phyloP scores from a whole-genome alignment of 2,888 invertebrate species.

The Drosophila quinaria region DNA sequence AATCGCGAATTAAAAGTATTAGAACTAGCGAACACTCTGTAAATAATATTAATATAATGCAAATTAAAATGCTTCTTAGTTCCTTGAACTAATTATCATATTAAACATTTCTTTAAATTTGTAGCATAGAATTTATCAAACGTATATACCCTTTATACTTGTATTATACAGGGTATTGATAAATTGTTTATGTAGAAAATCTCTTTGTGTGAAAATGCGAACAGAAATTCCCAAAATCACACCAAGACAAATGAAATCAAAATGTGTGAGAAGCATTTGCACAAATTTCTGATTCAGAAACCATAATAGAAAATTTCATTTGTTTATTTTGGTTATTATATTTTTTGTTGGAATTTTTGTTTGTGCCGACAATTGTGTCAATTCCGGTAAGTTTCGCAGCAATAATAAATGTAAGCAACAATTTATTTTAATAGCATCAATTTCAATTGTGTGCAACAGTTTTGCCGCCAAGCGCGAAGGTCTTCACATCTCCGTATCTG shows the following conservation, averaged over 20 bases:
- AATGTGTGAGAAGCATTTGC: conserved; percentile 34
- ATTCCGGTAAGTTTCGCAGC: conserved; percentile 44
- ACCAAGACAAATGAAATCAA: conserved; percentile 21
- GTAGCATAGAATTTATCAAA: neutral
- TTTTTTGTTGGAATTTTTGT: conserved; percentile 6
- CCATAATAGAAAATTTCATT: conserved; percentile 33
- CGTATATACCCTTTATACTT: neutral
- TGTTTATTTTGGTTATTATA: conserved; percentile 35
- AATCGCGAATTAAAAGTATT: too few species aligned
- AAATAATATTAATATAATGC: neutral
- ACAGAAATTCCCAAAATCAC: conserved; percentile 34
- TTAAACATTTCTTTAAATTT: neutral
- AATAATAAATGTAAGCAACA: conserved; percentile 38
- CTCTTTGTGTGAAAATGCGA: conserved; percentile 39
- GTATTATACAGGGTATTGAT: conserved; percentile 9
- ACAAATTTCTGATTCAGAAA: conserved; percentile 29
- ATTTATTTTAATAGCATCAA: conserved; percentile 60
- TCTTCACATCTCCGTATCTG: conserved; percentile 33
- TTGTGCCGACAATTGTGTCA: conserved; percentile 61
- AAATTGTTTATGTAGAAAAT: conserved; percentile 28
- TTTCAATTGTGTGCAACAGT: conserved; percentile 49
- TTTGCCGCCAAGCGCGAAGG: conserved; percentile 33
- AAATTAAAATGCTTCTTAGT: neutral
- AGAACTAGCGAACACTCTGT: conserved; percentile 8
- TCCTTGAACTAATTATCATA: neutral